Evolutionary conservation across 2,113 vertebrate species (phyloP).

Genomic region (Meleagris gallopavo): DNA sequence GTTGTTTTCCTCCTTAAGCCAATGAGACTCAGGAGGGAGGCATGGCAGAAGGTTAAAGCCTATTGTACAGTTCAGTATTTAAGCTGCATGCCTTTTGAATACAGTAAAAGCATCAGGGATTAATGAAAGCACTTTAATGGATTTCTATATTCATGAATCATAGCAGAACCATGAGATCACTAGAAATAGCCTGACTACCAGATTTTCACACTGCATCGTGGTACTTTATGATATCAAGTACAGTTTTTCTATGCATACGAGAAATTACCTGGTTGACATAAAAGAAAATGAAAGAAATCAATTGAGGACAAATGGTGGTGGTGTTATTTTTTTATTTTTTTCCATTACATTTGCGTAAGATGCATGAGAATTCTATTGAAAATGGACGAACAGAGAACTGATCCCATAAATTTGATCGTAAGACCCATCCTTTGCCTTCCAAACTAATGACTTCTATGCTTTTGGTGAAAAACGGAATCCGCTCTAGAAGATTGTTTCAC

Average conservation of each 20-base stretch:
- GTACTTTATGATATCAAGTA: not conserved
- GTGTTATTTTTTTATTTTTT: not conserved
- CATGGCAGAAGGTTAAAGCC: constrained; percentile 29
- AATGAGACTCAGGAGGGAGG: constrained; percentile 50
- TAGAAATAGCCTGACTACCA: not conserved
- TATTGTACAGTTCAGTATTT: not conserved
- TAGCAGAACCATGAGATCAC: constrained; percentile 21
- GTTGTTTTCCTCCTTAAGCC: not conserved
- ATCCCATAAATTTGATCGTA: not conserved
- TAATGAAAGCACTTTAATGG: constrained; percentile 40
- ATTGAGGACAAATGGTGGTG: not conserved
- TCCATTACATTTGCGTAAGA: not conserved
- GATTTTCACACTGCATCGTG: not conserved
- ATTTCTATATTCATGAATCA: constrained; percentile 8
- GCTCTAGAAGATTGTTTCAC: not conserved
- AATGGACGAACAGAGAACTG: not conserved
- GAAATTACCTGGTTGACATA: not conserved
- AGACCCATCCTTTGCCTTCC: not conserved
- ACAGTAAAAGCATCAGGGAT: constrained; percentile 51
- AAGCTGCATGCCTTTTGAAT: constrained; percentile 36
- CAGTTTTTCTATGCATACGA: not conserved
- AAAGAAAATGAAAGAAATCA: not conserved
- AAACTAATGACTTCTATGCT: not conserved
- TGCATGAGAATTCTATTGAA: not conserved
- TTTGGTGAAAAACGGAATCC: not conserved